These are phyloP conservation scores for Pluvialis apricaria DNA, from an alignment of 2,113 vertebrate species.

Conservation along the genomic window DNA sequence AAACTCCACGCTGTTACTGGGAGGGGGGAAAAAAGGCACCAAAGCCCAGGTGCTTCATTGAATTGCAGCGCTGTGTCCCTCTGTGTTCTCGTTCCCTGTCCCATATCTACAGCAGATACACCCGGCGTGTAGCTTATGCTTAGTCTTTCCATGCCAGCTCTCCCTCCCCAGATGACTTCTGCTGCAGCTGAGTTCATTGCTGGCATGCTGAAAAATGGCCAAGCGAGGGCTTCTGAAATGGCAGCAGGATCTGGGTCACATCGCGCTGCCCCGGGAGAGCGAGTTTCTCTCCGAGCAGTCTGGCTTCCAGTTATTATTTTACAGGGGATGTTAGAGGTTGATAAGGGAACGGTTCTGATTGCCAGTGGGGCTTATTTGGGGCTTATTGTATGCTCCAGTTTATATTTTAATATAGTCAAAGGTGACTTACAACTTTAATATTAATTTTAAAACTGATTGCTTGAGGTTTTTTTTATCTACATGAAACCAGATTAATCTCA, in stretches of 20 bases:
- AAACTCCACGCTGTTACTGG: fast-evolving
- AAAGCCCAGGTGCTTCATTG: background rate
- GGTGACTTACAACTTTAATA: conserved; percentile 77
- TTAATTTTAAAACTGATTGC: conserved; percentile 73
- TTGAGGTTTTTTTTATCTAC: conserved; percentile 37
- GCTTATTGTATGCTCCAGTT: conserved; percentile 65
- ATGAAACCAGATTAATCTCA: conserved; percentile 70
- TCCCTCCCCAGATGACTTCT: background rate
- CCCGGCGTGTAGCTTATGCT: fast-evolving
- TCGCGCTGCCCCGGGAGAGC: conserved; percentile 50
- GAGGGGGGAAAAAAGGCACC: background rate
- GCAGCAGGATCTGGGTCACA: conserved; percentile 56
- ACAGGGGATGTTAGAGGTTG: conserved; percentile 70
- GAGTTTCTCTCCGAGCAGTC: conserved; percentile 51
- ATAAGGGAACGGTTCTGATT: conserved; percentile 70
- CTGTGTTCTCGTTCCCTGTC: fast-evolving
- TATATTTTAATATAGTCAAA: conserved; percentile 74
- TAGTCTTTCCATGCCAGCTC: background rate
- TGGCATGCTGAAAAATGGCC: background rate
- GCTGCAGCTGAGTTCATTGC: background rate
- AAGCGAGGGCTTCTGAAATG: conserved; percentile 12
- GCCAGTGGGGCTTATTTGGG: conserved; percentile 70
- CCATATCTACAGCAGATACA: background rate
- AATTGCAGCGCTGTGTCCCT: fast-evolving
- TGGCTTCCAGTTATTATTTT: conserved; percentile 69